phyloP scores from a whole-genome alignment of 2,113 vertebrate genomes.

The Podarcis raffonei region DNA sequence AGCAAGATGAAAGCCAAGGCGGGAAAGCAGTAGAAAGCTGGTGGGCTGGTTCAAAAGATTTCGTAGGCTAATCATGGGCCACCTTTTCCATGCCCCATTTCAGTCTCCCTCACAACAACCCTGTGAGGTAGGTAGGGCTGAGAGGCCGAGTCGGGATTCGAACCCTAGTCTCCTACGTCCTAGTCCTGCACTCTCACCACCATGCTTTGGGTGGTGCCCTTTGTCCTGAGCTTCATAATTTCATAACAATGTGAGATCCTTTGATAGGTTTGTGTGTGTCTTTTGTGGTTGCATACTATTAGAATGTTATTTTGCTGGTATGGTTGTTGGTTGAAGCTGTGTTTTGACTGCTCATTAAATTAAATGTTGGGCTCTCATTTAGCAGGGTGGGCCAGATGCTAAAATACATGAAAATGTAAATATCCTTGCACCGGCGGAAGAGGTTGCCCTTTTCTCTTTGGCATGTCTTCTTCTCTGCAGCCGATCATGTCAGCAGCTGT shows the following conservation, averaged over 20 bases:
- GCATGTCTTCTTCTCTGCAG: neutral
- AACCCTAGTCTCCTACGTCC: too few relatives aligned
- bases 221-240: neutral
- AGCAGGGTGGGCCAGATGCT: slow-evolving; percentile 12
- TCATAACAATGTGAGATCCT: neutral
- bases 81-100: neutral
- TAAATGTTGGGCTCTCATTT: neutral
- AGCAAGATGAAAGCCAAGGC: too few relatives aligned
- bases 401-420: neutral
- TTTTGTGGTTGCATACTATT: neutral
- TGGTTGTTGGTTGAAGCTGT: slow-evolving; percentile 2
- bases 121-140: too few relatives aligned
- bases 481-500: slow-evolving; percentile 3
- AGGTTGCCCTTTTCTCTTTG: slow-evolving; percentile 1
- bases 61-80: neutral
- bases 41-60: too few relatives aligned
- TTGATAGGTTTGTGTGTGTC: too few relatives aligned
- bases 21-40: too few relatives aligned
- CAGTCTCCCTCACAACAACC: neutral
- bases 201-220: neutral
- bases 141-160: too few relatives aligned
- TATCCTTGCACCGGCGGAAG: neutral
- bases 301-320: slow-evolving; percentile 17
- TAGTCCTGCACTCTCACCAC: too few relatives aligned
- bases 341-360: slow-evolving; percentile 13